phyloP scores from a whole-genome alignment of 2,888 invertebrate species.

The Nephrotoma flavescens region DNA sequence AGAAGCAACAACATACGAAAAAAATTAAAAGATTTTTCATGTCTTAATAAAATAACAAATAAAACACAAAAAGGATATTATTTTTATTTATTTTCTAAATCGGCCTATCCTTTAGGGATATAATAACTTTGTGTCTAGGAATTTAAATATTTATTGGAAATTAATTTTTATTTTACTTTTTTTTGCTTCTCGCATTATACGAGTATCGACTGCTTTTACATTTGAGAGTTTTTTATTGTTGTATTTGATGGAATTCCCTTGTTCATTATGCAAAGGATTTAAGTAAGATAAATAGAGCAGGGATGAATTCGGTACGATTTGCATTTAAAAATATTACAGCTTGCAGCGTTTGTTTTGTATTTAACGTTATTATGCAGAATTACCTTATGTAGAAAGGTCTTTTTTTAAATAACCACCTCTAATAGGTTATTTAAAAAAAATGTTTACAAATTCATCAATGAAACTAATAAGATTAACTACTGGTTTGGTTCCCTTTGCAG shows the following conservation, averaged over 20 bases:
- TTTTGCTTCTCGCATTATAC: neutral
- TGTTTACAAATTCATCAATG: too few species aligned
- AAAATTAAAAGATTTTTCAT: neutral
- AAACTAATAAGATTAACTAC: too few species aligned
- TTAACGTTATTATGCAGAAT: too few species aligned
- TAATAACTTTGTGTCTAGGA: neutral
- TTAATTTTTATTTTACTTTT: neutral
- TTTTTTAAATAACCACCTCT: too few species aligned
- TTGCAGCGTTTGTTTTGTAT: too few species aligned
- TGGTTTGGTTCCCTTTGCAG: too few species aligned
- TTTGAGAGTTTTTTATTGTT: neutral
- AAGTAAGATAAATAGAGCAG: neutral
- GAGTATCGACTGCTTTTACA: too few species aligned
- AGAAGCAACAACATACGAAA: neutral
- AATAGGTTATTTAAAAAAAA: too few species aligned
- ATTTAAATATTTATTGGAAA: neutral
- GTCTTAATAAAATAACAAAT: neutral
- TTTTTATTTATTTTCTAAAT: neutral
- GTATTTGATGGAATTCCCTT: neutral
- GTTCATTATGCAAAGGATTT: neutral
- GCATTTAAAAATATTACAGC: too few species aligned
- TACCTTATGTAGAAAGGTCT: too few species aligned
- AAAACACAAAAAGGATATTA: neutral
- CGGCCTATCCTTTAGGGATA: neutral
- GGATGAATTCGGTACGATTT: neutral